These are phyloP conservation scores for Drymonia ruficornis DNA, from an alignment of 2,888 invertebrate genomes.

Conservation along the genomic window DNA sequence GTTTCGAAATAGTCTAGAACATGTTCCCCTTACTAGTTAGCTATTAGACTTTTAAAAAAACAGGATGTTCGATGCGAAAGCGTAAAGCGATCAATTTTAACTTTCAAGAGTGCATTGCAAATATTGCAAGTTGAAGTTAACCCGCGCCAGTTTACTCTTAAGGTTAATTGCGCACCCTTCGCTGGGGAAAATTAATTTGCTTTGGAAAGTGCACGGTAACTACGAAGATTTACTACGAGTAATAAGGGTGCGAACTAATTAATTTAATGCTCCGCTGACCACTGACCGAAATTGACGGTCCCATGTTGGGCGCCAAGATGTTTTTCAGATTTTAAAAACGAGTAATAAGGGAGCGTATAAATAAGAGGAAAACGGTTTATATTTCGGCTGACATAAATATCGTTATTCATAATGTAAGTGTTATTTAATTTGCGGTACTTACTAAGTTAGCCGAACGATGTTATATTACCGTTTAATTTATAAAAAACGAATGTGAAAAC, in stretches of 20 bases:
- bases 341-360: no score
- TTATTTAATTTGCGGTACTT: no score
- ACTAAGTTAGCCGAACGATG: no score
- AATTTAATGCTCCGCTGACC: constrained; percentile 12
- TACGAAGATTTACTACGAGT: constrained; percentile 13
- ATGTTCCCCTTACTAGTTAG: no score
- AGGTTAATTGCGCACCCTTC: background rate
- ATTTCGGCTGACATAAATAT: no score
- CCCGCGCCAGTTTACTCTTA: background rate
- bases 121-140: background rate
- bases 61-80: no score
- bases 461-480: no score
- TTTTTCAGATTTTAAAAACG: background rate
- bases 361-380: no score
- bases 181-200: background rate
- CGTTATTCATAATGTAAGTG: no score
- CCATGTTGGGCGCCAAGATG: constrained; percentile 10
- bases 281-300: constrained; percentile 5
- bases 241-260: constrained; percentile 15
- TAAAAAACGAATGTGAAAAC: background rate
- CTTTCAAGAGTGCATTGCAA: background rate
- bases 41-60: no score
- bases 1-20: no score
- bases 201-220: constrained; percentile 6
- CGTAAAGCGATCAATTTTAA: background rate